Base-by-base conservation (phyloP, 2,888 invertebrate genomes). In the Metalampra italica region DNA sequence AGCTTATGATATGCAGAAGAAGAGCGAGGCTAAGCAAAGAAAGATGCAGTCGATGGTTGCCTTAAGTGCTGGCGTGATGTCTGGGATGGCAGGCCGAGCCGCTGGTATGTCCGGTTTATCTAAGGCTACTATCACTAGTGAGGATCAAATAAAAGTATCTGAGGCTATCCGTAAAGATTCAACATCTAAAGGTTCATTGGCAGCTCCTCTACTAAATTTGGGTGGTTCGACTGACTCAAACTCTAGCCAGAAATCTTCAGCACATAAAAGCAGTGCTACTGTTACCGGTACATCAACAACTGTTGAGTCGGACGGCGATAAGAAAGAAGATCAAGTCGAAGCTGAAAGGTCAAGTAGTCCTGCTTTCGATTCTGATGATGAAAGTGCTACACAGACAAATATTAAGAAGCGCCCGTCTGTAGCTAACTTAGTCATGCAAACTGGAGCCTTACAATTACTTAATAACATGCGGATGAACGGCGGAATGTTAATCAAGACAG, bases 21-120 rank as follows among this genome's bases (percentile, higher is more conserved):
- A 98, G 75, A 97, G 98, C 64, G 97, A 98, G 83, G 97, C 96
- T 0, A 98, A 98, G 66, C 97, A 98, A 71, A 92, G 97, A 30
- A 97, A 98, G 82, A 96, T 97, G 95, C 96, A 97, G 66, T 96
- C 96, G 7, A 96, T 97, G 96, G 97, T 97, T 9, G 96, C 96
- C 0, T 80, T 97, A 53, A 96, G 95, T 71, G 96, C 96, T 0
- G 96, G 96, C 0, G 95, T 96, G 0, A 96, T 96, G 95, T 94
- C 95, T 0, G 96, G 96, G 0, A 96, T 96, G 96, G 96, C 96
- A 0, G 96, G 96, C 0, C 90, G 96, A 48, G 95, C 96, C 0
- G 96, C 97, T 0, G 96, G 96, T 0, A 96, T 97, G 64, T 95
- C 95, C 1, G 95, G 95, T 0, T 91, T 96, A 45, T 93, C 96